Conservation (phyloP, 2,113 vertebrate genomes). For the Columba livia region DNA sequence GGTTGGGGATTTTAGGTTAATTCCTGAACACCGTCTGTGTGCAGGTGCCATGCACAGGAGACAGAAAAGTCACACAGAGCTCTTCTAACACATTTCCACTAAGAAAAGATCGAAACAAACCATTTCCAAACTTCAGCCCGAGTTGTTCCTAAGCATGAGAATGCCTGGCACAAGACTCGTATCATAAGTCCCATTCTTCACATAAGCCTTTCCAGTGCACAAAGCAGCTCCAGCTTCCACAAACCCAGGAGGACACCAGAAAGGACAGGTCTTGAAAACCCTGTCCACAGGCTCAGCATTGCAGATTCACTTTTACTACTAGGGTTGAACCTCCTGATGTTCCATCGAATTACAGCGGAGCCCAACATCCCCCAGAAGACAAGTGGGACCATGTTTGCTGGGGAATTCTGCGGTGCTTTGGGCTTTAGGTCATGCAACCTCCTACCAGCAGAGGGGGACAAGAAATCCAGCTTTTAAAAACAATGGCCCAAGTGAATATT, state of each 20-base stretch:
- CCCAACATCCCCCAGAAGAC: background rate
- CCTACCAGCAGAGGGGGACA: conserved; percentile 53
- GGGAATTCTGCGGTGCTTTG: background rate
- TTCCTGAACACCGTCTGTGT: background rate
- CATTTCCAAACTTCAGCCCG: background rate
- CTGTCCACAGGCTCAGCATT: background rate
- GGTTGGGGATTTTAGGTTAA: background rate
- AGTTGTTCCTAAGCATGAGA: background rate
- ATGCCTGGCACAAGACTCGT: background rate
- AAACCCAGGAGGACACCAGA: background rate
- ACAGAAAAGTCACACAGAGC: background rate
- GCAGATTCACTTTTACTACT: background rate
- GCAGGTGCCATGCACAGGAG: background rate
- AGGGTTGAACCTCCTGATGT: background rate
- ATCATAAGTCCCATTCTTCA: background rate
- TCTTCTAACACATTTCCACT: background rate
- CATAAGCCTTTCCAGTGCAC: background rate
- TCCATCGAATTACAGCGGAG: background rate
- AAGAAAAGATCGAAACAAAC: background rate
- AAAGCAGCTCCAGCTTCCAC: background rate
- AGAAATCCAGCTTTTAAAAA: background rate
- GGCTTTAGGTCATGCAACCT: background rate
- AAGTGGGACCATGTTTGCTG: rapidly evolving
- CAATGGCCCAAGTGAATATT: rapidly evolving
- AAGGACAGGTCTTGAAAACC: background rate